A percentile compares a stretch with the other conserved stretches of the same genome.
These are phyloP conservation scores for Xestobium rufovillosum DNA, from an alignment of 2,888 invertebrate genomes.

Conservation along the genomic window DNA sequence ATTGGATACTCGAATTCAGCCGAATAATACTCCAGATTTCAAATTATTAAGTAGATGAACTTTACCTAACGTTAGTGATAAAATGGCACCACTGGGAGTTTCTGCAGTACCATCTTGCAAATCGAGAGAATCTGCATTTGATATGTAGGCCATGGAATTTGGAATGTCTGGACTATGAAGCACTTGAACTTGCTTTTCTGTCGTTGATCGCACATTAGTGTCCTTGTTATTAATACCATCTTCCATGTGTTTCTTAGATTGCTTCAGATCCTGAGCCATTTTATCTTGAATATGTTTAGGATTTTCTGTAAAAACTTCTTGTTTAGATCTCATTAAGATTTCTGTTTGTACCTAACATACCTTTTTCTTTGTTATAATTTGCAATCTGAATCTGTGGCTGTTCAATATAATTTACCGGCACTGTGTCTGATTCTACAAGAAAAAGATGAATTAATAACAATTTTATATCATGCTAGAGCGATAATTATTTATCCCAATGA, in stretches of 20 bases:
- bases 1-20: too few species aligned
- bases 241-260: constrained; percentile 30
- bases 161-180: too few species aligned
- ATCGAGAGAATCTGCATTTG: too few species aligned
- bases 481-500: too few species aligned
- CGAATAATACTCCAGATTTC: too few species aligned
- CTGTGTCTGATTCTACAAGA: too few species aligned
- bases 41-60: too few species aligned
- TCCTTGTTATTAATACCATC: constrained; percentile 14
- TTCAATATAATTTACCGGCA: too few species aligned
- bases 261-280: constrained; percentile 40
- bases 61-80: constrained; percentile 68
- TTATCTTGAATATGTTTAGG: constrained; percentile 38
- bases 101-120: constrained; percentile 56
- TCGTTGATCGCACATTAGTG: constrained; percentile 23
- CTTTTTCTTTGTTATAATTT: too few species aligned
- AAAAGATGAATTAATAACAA: too few species aligned
- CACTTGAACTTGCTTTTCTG: constrained; percentile 15
- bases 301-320: constrained; percentile 23
- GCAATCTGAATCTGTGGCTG: too few species aligned
- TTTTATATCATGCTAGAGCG: too few species aligned
- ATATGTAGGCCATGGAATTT: constrained; percentile 28
- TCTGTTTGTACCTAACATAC: constrained; percentile 7
- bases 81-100: constrained; percentile 70
- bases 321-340: constrained; percentile 2